Evolutionary conservation across 2,113 vertebrate species (phyloP).

Genomic region (Rhinolophus sinicus): DNA sequence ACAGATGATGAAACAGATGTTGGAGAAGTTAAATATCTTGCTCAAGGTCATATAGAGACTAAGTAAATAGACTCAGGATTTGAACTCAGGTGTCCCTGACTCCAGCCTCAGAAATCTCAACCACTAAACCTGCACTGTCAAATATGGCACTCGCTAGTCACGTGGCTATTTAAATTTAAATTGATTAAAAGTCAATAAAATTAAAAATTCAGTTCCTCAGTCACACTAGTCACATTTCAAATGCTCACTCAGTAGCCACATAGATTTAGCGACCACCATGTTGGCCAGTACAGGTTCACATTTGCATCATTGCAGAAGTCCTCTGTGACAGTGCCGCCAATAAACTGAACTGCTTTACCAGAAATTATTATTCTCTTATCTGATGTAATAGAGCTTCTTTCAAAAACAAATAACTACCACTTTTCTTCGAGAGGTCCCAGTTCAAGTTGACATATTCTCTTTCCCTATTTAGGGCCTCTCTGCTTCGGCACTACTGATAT

Average conservation of each 20-base stretch:
- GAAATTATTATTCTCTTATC: background rate
- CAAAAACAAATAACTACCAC: background rate
- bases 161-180: background rate
- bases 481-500: background rate
- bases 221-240: background rate
- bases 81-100: background rate
- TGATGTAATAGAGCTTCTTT: background rate
- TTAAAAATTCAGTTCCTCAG: background rate
- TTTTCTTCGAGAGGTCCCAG: background rate
- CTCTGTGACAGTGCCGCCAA: background rate
- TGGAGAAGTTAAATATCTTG: background rate
- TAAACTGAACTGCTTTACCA: background rate
- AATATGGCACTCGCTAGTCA: background rate
- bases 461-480: background rate
- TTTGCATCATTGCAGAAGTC: background rate
- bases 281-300: background rate
- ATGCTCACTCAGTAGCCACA: background rate
- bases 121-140: background rate
- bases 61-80: background rate
- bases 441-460: background rate
- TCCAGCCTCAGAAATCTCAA: background rate
- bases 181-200: background rate
- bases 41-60: background rate
- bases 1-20: background rate
- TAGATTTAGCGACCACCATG: background rate